Conservation (phyloP, 2,113 vertebrate genomes). For the Etia nguti region DNA sequence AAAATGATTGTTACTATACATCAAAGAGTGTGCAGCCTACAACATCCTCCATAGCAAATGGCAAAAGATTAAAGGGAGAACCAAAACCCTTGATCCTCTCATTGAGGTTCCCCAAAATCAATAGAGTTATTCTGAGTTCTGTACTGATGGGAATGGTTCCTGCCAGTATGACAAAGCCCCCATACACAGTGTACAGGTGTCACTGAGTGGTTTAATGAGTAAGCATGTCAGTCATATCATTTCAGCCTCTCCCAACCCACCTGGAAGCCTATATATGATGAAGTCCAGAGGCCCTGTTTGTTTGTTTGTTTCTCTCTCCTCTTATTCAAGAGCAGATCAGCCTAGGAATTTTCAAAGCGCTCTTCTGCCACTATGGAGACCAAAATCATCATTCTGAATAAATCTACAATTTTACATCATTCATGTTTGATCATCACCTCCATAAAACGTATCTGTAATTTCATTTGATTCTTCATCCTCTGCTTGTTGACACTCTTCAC, state of each 20-base stretch:
- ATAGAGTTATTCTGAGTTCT: not conserved
- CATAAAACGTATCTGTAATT: not conserved
- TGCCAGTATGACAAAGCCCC: not conserved
- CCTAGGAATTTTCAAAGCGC: not conserved
- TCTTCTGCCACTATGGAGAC: not conserved
- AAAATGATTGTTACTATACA: not conserved
- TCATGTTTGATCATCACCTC: not conserved
- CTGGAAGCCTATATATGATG: not conserved
- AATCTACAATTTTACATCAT: not conserved
- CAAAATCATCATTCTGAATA: not conserved
- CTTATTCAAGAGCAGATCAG: not conserved
- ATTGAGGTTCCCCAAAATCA: not conserved
- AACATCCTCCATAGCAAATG: not conserved
- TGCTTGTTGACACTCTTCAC: not conserved
- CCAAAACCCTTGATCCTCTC: not conserved
- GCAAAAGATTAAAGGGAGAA: not conserved
- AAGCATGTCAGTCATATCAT: not conserved
- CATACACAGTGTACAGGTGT: not conserved
- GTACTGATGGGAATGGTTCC: not conserved
- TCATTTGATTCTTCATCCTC: not conserved
- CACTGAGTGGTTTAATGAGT: not conserved
- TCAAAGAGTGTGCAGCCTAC: not conserved
- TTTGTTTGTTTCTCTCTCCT: not conserved
- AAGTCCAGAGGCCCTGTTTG: no score
- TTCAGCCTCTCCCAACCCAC: not conserved